Evolutionary conservation across 2,113 vertebrate genomes (phyloP).

Genomic region (Pangasianodon gigas): DNA sequence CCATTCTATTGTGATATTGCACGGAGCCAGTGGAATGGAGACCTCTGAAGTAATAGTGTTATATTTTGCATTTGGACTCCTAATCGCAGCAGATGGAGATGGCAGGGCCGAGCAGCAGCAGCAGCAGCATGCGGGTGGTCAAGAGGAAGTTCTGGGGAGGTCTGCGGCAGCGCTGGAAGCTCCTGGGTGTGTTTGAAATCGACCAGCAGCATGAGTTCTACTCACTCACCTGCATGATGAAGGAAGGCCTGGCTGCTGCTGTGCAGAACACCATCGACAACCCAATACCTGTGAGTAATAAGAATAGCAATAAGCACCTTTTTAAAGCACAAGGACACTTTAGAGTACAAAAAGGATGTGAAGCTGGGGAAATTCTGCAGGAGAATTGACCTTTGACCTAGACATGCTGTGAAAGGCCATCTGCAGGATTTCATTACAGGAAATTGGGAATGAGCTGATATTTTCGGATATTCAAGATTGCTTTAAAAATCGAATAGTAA

Average conservation of each 20-base stretch:
- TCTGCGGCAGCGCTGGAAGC: slow-evolving; percentile 77
- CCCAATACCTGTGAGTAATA: slow-evolving; percentile 72
- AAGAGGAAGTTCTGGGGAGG: slow-evolving; percentile 71
- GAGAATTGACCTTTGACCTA: neutral
- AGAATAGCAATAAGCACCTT: neutral
- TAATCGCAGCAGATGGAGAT: slow-evolving; percentile 57
- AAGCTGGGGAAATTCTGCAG: neutral
- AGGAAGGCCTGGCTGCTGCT: slow-evolving; percentile 79
- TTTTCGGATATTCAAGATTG: neutral
- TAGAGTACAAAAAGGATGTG: too few species aligned
- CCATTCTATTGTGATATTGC: neutral
- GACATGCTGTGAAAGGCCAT: neutral
- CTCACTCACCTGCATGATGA: slow-evolving; percentile 80
- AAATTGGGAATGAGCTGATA: neutral
- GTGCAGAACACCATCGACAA: slow-evolving; percentile 72
- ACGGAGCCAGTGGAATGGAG: neutral
- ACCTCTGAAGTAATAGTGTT: neutral
- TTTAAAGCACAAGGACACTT: neutral
- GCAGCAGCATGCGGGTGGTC: neutral
- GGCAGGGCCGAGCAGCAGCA: slow-evolving; percentile 28
- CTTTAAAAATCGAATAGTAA: neutral
- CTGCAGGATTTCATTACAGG: neutral
- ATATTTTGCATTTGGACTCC: neutral
- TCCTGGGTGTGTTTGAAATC: slow-evolving; percentile 87
- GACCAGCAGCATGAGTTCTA: slow-evolving; percentile 80